Evolutionary conservation across 2,113 vertebrate species (phyloP).

Genomic region (Pelecanoides urinatrix): DNA sequence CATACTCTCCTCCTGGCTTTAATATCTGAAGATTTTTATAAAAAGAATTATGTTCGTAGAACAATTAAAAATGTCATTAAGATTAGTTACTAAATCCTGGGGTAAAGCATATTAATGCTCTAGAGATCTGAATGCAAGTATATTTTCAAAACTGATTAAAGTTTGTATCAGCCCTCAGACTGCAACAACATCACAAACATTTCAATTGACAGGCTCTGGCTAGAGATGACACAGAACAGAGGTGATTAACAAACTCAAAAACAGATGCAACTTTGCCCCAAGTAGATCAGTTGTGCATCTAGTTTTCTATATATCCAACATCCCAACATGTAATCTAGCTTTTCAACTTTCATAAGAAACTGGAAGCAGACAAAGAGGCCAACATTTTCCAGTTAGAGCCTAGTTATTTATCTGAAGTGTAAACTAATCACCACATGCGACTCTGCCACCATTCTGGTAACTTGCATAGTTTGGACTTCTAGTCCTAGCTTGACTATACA

Average conservation of each 20-base stretch:
- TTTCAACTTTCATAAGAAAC: background rate
- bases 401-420: background rate
- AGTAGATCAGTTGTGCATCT: background rate
- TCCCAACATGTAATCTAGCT: background rate
- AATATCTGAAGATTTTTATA: background rate
- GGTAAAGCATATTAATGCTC: background rate
- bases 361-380: background rate
- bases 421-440: background rate
- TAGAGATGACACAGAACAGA: background rate
- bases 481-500: background rate
- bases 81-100: background rate
- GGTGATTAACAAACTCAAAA: background rate
- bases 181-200: background rate
- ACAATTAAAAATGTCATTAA: background rate
- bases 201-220: background rate
- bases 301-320: background rate
- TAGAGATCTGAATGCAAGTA: background rate
- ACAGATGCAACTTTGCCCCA: background rate
- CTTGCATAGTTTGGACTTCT: background rate
- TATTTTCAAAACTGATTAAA: background rate
- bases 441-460: background rate
- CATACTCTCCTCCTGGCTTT: background rate
- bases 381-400: background rate
- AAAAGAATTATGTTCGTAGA: background rate
- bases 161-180: background rate